phyloP scores from a whole-genome alignment of 2,113 vertebrate genomes.

The Enhydra lutris region DNA sequence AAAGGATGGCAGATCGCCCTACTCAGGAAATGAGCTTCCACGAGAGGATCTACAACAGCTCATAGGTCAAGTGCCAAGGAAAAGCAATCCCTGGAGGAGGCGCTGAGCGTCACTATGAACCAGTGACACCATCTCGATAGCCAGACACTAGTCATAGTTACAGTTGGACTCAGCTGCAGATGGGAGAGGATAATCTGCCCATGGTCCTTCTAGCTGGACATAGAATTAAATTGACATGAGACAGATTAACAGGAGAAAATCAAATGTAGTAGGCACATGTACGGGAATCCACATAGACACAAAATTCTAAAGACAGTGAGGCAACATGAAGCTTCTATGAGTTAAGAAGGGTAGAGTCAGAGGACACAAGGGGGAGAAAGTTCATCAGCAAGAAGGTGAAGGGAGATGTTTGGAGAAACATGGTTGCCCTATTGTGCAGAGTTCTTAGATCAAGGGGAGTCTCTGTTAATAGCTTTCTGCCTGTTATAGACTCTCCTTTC shows the following conservation, averaged over 20 bases:
- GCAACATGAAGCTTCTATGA: not conserved
- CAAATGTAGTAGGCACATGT: not conserved
- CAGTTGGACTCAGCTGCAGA: not conserved
- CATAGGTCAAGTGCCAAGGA: not conserved
- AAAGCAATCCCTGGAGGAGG: not conserved
- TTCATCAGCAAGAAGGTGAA: not conserved
- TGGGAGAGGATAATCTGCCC: not conserved
- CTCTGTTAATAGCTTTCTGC: not conserved
- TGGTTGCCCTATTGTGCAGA: not conserved
- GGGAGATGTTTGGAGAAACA: not conserved
- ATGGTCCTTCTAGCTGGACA: not conserved
- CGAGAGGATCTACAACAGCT: not conserved
- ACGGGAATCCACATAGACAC: not conserved
- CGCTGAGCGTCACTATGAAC: not conserved
- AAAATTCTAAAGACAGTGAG: not conserved
- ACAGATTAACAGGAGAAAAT: not conserved
- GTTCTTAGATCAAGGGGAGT: not conserved
- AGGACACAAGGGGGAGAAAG: not conserved
- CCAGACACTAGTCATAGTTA: not conserved
- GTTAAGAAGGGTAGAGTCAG: not conserved
- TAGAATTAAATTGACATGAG: not conserved
- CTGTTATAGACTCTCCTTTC: not conserved
- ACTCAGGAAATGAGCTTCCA: not conserved
- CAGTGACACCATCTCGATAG: not conserved
- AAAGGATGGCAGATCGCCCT: not conserved